These are phyloP conservation scores for Aspidoscelis tigris DNA, from an alignment of 2,113 vertebrate genomes.

Conservation along the genomic window DNA sequence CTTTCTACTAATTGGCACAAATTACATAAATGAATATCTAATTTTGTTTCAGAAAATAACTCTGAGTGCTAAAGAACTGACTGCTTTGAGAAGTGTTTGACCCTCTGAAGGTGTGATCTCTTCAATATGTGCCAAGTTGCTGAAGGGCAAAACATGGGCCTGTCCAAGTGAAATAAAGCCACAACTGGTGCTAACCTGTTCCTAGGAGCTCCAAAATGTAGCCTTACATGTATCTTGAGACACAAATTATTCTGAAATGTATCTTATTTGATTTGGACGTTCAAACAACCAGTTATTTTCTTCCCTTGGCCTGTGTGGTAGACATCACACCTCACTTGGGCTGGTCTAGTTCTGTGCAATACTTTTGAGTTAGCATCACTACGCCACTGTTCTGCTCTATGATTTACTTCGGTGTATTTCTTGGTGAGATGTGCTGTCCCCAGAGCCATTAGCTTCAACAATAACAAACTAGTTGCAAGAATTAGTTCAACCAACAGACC, in stretches of 20 bases:
- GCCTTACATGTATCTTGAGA: conserved; percentile 65
- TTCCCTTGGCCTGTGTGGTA: conserved; percentile 66
- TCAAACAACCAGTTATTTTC: conserved; percentile 61
- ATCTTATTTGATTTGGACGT: conserved; percentile 75
- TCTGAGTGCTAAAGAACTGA: conserved; percentile 53
- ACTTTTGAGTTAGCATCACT: conserved; percentile 54
- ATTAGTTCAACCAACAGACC: no score
- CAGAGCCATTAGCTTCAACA: not conserved
- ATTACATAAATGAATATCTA: conserved; percentile 60
- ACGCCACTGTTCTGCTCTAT: not conserved
- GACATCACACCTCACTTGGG: conserved; percentile 68
- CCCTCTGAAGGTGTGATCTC: conserved; percentile 66
- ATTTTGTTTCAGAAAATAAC: conserved; percentile 60
- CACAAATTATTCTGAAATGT: conserved; percentile 63
- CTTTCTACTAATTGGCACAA: conserved; percentile 29
- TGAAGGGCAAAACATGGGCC: conserved; percentile 61
- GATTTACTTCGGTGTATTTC: not conserved
- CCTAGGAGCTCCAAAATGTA: conserved; percentile 58
- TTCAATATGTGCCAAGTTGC: conserved; percentile 68
- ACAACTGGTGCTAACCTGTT: conserved; percentile 63
- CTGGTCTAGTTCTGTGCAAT: conserved; percentile 27
- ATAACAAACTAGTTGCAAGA: no score
- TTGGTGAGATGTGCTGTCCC: not conserved
- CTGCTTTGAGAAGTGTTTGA: conserved; percentile 63
- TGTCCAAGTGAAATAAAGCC: conserved; percentile 74